These are phyloP conservation scores for Drosophila bunnanda DNA, from an alignment of 2,888 invertebrate species.

Conservation along the genomic window DNA sequence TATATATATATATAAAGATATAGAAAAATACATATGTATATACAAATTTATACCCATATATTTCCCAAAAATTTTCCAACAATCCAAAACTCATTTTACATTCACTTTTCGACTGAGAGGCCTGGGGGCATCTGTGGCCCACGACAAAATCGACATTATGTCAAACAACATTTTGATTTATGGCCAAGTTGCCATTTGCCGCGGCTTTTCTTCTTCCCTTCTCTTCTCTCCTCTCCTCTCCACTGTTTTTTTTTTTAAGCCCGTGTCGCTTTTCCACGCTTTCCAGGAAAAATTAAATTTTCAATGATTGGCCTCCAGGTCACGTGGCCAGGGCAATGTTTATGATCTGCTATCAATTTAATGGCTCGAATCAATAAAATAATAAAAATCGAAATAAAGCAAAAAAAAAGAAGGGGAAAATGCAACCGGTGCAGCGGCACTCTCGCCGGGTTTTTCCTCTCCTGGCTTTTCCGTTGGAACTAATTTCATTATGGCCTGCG, in stretches of 20 bases:
- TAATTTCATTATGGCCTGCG: constrained; percentile 9
- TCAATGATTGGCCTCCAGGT: constrained; percentile 66
- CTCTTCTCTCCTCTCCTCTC: too few relatives aligned
- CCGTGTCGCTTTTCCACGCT: constrained; percentile 6
- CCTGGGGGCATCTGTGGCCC: constrained; percentile 61
- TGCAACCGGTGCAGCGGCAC: constrained; percentile 16
- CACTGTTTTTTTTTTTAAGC: background rate
- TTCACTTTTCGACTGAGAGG: constrained; percentile 23
- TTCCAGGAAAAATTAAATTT: constrained; percentile 67
- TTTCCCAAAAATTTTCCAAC: background rate
- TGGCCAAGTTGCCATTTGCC: constrained; percentile 49
- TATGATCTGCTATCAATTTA: constrained; percentile 69
- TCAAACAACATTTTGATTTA: constrained; percentile 68
- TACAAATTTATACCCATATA: background rate
- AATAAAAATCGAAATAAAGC: constrained; percentile 47
- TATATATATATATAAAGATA: background rate
- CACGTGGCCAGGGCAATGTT: constrained; percentile 61
- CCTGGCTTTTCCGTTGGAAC: background rate
- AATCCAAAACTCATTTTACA: constrained; percentile 36
- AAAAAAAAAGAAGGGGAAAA: background rate
- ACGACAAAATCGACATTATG: constrained; percentile 64
- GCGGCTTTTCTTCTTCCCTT: background rate
- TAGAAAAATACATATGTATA: background rate
- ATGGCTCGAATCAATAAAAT: constrained; percentile 54
- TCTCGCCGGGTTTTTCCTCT: background rate